These are phyloP conservation scores for Limnephilus auricula DNA, from an alignment of 2,888 invertebrate genomes.

Conservation along the genomic window DNA sequence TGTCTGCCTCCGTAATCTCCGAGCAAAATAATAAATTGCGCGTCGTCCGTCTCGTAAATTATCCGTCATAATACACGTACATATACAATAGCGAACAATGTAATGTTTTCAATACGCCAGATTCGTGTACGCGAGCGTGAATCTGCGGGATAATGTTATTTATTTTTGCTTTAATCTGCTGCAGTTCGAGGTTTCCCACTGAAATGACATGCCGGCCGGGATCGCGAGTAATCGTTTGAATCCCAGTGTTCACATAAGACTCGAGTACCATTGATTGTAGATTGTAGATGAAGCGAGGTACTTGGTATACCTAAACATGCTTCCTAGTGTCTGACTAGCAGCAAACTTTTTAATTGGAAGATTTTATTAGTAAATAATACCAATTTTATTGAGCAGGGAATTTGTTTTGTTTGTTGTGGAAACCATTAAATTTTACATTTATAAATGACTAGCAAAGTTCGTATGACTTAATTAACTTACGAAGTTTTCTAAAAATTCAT, in stretches of 20 bases:
- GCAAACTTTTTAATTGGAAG: no score
- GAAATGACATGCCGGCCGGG: background rate
- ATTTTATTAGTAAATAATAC: no score
- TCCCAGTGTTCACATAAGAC: background rate
- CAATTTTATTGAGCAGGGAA: no score
- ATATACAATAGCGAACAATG: background rate
- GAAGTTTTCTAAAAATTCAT: background rate
- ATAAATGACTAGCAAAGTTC: no score
- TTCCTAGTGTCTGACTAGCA: background rate
- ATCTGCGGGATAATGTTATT: background rate
- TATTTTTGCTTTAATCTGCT: background rate
- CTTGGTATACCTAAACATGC: background rate
- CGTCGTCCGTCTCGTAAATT: conserved; percentile 19
- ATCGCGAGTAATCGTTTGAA: background rate
- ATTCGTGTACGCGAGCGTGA: conserved; percentile 4
- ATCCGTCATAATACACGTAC: conserved; percentile 6
- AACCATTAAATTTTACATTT: background rate
- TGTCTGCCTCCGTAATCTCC: background rate
- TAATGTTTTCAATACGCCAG: conserved; percentile 24
- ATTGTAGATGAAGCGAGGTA: background rate
- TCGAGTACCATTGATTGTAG: background rate
- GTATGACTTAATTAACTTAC: no score
- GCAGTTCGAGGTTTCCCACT: conserved; percentile 12
- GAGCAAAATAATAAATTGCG: background rate
- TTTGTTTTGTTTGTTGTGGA: background rate